phyloP scores from a whole-genome alignment of 1,140 invertebrate species.

The Drosophila pectinifera region DNA sequence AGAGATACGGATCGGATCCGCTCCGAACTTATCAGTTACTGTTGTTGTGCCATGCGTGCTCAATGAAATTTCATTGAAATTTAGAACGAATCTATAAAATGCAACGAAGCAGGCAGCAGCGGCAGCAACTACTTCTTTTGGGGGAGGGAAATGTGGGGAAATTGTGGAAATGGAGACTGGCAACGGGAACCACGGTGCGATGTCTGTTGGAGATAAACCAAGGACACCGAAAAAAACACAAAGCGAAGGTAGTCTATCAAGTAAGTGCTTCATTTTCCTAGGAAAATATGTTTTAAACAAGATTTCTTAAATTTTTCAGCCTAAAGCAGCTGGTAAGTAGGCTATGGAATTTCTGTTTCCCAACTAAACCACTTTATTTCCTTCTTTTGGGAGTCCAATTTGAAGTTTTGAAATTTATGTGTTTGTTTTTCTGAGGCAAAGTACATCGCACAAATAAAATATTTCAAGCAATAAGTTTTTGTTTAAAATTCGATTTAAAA shows the following conservation, averaged over 20 bases:
- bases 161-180: constrained; percentile 42
- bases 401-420: no score
- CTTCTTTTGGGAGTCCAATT: background rate
- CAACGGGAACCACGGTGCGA: constrained; percentile 44
- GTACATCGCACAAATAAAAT: no score
- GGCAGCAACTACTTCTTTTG: background rate
- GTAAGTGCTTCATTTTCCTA: no score
- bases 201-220: constrained; percentile 37
- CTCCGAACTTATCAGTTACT: constrained; percentile 69
- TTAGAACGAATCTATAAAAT: constrained; percentile 83
- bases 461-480: no score
- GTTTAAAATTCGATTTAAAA: no score
- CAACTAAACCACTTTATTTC: background rate
- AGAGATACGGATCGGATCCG: constrained; percentile 71
- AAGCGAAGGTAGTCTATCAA: no score
- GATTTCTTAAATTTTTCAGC: background rate
- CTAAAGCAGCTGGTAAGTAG: constrained; percentile 2
- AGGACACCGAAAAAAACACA: constrained; percentile 9
- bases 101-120: constrained; percentile 66
- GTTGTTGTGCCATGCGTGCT: constrained; percentile 43
- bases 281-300: background rate
- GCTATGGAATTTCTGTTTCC: background rate
- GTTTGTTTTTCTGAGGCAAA: no score
- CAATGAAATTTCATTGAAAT: constrained; percentile 83
- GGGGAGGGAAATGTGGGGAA: constrained; percentile 16